phyloP scores from a whole-genome alignment of 2,888 invertebrate species.

The Criorhina ranunculi region DNA sequence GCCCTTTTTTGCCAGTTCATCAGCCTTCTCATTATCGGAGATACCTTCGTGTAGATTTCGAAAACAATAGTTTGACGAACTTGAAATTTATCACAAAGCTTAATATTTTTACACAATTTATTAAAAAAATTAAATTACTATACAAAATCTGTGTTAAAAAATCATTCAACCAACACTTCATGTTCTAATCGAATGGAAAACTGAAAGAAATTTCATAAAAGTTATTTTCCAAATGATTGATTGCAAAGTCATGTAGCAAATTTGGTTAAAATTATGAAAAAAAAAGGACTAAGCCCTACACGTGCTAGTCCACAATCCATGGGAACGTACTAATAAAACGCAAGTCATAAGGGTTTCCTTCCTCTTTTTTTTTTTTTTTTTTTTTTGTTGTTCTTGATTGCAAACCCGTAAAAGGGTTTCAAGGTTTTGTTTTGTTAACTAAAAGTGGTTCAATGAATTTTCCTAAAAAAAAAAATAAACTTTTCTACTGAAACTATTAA shows the following conservation, averaged over 20 bases:
- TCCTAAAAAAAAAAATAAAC: background rate
- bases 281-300: background rate
- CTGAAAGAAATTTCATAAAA: constrained; percentile 17
- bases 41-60: too few species aligned
- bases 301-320: background rate
- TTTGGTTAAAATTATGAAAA: background rate
- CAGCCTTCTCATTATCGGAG: too few species aligned
- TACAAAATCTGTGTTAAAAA: background rate
- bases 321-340: background rate
- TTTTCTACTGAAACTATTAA: background rate
- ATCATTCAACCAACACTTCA: background rate
- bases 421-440: background rate
- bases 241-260: constrained; percentile 39
- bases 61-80: too few species aligned
- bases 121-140: too few species aligned
- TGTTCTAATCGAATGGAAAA: constrained; percentile 20
- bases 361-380: too few species aligned
- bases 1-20: too few species aligned
- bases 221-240: constrained; percentile 42
- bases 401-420: constrained; percentile 17
- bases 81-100: too few species aligned
- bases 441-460: constrained; percentile 35
- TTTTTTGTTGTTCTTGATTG: constrained; percentile 18
- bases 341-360: constrained; percentile 29
- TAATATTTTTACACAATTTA: too few species aligned